phyloP scores from a whole-genome alignment of 2,797 vertebrate genomes.

The Orientallactaga sibirica region DNA sequence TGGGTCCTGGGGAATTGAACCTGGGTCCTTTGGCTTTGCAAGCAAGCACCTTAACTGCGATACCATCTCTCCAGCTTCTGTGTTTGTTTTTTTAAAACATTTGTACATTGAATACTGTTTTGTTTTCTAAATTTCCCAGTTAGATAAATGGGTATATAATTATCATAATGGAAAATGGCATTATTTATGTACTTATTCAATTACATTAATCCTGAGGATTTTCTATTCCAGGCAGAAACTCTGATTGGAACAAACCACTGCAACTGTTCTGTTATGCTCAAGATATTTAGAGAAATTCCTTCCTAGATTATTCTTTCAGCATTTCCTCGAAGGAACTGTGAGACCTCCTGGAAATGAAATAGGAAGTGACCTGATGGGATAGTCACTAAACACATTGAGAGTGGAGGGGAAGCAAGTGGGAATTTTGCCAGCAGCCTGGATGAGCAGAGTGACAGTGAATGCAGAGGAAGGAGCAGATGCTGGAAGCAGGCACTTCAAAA shows the following conservation, averaged over 20 bases:
- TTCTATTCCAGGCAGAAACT: conserved; percentile 61
- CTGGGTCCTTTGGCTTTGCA: too few species aligned
- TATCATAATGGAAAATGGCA: conserved; percentile 58
- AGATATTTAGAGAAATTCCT: conserved; percentile 75
- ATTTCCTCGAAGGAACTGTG: conserved; percentile 75
- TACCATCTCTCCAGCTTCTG: too few species aligned
- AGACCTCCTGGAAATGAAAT: conserved; percentile 67
- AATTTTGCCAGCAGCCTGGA: neutral
- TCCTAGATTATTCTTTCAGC: conserved; percentile 58
- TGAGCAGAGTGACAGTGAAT: neutral
- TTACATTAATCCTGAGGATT: conserved; percentile 67
- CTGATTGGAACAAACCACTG: neutral
- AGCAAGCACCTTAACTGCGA: too few species aligned
- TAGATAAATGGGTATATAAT: conserved; percentile 36
- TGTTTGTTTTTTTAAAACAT: neutral
- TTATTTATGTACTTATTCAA: conserved; percentile 68
- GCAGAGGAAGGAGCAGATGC: conserved; percentile 18
- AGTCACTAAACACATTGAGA: neutral
- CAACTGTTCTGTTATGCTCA: conserved; percentile 62
- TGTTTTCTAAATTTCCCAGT: conserved; percentile 47
- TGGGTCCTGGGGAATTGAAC: too few species aligned
- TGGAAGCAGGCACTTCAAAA: conserved; percentile 54
- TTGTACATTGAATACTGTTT: conserved; percentile 26
- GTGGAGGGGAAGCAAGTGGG: neutral
- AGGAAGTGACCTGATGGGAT: conserved; percentile 59